Percentiles rank a stretch among this genome's conserved stretches.
Evolutionary conservation across 2,888 invertebrate genomes (phyloP).

Genomic region (Meiosimyza decipiens): DNA sequence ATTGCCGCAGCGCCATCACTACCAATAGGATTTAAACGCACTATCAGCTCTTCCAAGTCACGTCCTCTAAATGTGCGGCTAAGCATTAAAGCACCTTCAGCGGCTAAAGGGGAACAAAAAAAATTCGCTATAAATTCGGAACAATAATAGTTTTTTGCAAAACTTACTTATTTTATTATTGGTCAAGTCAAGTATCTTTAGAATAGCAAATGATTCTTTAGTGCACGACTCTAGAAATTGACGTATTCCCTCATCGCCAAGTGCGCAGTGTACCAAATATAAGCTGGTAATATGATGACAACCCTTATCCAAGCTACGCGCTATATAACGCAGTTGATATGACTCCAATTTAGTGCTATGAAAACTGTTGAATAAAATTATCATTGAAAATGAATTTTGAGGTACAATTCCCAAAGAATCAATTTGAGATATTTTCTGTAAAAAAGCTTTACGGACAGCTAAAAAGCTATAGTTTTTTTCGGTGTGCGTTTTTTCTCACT

Average conservation of each 20-base stretch:
- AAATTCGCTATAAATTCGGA: too few relatives aligned
- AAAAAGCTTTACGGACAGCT: too few relatives aligned
- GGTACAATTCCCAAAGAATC: too few relatives aligned
- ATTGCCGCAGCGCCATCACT: constrained; percentile 64
- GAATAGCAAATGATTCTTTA: constrained; percentile 59
- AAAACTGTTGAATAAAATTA: constrained; percentile 48
- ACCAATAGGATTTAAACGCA: constrained; percentile 64
- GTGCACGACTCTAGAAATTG: constrained; percentile 59
- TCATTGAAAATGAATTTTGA: too few relatives aligned
- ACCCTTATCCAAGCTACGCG: constrained; percentile 62
- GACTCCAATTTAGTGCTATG: constrained; percentile 63
- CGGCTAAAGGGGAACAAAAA: constrained; percentile 47
- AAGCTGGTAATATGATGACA: constrained; percentile 59
- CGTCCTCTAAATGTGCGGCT: constrained; percentile 57
- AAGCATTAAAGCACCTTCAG: constrained; percentile 61
- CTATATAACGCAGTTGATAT: constrained; percentile 59
- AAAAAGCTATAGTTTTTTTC: neutral
- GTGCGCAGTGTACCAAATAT: constrained; percentile 58
- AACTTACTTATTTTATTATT: constrained; percentile 63
- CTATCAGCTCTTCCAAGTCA: constrained; percentile 53
- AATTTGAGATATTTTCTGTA: too few relatives aligned
- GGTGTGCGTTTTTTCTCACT: neutral
- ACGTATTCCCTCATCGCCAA: constrained; percentile 63
- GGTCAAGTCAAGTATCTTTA: constrained; percentile 58
- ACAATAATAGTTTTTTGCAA: too few relatives aligned